Conservation (phyloP, 2,888 invertebrate species). For the Strigamia transsilvanica region DNA sequence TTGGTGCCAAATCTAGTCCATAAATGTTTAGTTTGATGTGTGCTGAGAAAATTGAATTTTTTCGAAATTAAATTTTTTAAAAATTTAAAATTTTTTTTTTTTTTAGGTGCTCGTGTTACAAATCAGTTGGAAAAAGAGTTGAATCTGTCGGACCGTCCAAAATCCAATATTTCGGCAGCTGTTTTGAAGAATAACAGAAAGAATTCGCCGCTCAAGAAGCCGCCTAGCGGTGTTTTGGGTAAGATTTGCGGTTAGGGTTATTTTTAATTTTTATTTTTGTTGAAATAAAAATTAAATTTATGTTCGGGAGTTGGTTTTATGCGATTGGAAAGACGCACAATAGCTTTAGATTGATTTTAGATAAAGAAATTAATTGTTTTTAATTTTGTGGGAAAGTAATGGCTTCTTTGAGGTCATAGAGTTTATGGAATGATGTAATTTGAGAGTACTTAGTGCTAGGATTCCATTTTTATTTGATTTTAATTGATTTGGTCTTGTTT, state of each 20-base stretch:
- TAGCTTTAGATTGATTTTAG: neutral
- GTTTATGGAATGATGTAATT: neutral
- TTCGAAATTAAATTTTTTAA: neutral
- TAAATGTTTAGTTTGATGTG: neutral
- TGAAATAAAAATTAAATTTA: neutral
- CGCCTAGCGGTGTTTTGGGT: constrained; percentile 4
- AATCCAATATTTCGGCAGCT: neutral
- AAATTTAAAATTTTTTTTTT: neutral
- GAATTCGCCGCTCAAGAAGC: neutral
- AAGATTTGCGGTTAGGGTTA: neutral
- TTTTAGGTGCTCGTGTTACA: neutral
- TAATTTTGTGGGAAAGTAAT: neutral
- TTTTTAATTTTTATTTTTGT: neutral
- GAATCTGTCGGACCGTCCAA: neutral
- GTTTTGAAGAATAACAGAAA: neutral
- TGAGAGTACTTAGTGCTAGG: neutral
- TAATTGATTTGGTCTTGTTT: neutral
- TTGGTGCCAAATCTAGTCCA: constrained; percentile 11
- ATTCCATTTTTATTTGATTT: neutral
- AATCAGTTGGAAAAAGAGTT: neutral
- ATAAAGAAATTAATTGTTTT: neutral
- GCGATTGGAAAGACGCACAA: neutral
- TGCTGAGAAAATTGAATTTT: neutral
- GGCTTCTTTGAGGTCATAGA: neutral
- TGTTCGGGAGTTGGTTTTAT: no score